A percentile compares a stretch with the other conserved stretches of the same genome.
Conservation (phyloP, 2,797 vertebrate species). For the Sebastes trivittatus region DNA sequence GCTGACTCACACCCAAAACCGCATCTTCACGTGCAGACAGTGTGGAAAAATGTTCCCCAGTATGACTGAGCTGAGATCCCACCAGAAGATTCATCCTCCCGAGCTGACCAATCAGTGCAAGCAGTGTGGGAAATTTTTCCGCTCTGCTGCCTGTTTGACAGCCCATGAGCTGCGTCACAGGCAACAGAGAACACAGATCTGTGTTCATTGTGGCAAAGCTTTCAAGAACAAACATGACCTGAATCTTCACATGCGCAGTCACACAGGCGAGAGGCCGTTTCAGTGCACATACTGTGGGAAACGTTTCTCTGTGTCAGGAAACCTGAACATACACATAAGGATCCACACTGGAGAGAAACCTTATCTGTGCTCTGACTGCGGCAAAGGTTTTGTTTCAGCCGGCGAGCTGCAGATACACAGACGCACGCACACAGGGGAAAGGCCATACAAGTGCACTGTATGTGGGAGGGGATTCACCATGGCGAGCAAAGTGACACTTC, state of each 20-base stretch:
- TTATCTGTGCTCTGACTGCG: slow-evolving; percentile 58
- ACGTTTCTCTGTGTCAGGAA: slow-evolving; percentile 53
- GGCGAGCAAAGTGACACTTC: slow-evolving; percentile 59
- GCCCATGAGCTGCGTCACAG: slow-evolving; percentile 58
- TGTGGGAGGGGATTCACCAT: slow-evolving; percentile 56
- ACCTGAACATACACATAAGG: slow-evolving; percentile 61
- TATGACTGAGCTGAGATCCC: slow-evolving; percentile 54
- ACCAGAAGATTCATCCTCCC: slow-evolving; percentile 50
- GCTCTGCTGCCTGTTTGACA: slow-evolving; percentile 26
- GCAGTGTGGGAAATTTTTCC: slow-evolving; percentile 60
- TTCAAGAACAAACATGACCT: slow-evolving; percentile 56
- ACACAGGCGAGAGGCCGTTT: slow-evolving; percentile 65
- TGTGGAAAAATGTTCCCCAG: slow-evolving; percentile 45
- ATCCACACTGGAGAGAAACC: slow-evolving; percentile 65
- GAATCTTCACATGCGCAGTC: slow-evolving; percentile 60
- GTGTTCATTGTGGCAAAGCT: slow-evolving; percentile 48
- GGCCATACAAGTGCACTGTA: slow-evolving; percentile 56
- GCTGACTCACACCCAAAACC: slow-evolving; percentile 44
- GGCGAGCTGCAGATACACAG: slow-evolving; percentile 70
- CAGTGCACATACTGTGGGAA: slow-evolving; percentile 66
- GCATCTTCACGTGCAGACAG: slow-evolving; percentile 51
- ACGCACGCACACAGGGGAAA: slow-evolving; percentile 64
- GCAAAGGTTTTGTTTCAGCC: slow-evolving; percentile 56
- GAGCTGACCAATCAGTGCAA: slow-evolving; percentile 42
- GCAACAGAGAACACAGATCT: slow-evolving; percentile 49